These are phyloP conservation scores for Xestia sexstrigata DNA, from an alignment of 2,888 invertebrate species.

Conservation along the genomic window DNA sequence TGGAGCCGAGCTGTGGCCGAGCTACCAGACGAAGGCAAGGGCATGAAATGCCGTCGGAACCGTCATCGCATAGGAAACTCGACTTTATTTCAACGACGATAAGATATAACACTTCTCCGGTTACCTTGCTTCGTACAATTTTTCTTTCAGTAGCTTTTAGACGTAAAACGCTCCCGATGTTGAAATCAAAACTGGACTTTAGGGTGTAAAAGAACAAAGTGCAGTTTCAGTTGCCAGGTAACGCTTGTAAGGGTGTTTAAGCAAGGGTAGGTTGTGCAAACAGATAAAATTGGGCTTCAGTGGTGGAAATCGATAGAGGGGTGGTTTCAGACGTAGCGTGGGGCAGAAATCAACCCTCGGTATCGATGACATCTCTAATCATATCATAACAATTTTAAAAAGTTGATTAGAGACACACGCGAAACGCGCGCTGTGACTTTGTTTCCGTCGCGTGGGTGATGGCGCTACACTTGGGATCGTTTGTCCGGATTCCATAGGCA, in stretches of 20 bases:
- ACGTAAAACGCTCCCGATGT: not conserved
- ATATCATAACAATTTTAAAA: too few relatives aligned
- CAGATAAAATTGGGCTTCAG: constrained; percentile 84
- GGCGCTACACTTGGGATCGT: too few relatives aligned
- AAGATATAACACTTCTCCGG: constrained; percentile 43
- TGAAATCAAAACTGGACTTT: constrained; percentile 20
- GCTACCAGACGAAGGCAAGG: constrained; percentile 39
- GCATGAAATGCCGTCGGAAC: constrained; percentile 36
- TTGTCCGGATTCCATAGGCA: too few relatives aligned
- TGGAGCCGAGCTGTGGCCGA: constrained; percentile 62
- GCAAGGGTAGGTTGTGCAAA: constrained; percentile 70
- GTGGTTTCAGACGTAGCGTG: constrained; percentile 74
- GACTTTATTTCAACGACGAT: not conserved
- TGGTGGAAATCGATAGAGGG: constrained; percentile 85
- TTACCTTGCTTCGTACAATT: constrained; percentile 27
- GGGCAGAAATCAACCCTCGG: constrained; percentile 41
- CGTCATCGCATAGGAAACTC: constrained; percentile 31
- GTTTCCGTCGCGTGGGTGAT: too few relatives aligned
- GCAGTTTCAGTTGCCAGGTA: not conserved
- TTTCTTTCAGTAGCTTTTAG: constrained; percentile 7
- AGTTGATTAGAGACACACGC: too few relatives aligned
- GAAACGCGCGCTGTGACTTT: too few relatives aligned
- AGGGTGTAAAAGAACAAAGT: not conserved
- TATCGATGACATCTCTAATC: constrained; percentile 17
- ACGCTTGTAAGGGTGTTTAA: constrained; percentile 38